Evolutionary conservation across 2,797 vertebrate species (phyloP).

Genomic region (Choloepus didactylus): DNA sequence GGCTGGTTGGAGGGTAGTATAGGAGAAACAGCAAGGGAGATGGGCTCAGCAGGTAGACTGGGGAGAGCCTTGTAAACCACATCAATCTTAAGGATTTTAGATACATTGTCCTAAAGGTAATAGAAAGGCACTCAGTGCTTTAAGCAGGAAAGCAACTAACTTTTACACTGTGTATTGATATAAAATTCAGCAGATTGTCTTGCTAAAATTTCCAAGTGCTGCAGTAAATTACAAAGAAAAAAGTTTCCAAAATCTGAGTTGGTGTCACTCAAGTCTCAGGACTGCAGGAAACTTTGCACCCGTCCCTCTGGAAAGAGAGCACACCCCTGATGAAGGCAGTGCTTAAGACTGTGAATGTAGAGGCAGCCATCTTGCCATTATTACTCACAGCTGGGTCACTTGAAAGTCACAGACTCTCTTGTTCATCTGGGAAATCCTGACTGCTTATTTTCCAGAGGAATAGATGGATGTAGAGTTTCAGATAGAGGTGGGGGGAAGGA

Average conservation of each 20-base stretch:
- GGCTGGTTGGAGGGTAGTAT: neutral
- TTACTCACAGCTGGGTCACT: neutral
- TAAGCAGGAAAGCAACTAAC: neutral
- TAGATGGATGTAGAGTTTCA: neutral
- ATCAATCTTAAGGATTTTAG: neutral
- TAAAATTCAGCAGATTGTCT: neutral
- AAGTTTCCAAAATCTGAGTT: neutral
- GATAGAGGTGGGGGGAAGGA: neutral
- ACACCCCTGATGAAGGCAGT: neutral
- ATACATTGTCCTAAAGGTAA: neutral
- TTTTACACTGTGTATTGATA: neutral
- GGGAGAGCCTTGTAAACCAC: neutral
- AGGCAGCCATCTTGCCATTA: neutral
- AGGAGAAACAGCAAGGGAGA: neutral
- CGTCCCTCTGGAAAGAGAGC: neutral
- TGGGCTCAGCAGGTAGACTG: neutral
- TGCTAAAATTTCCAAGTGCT: neutral
- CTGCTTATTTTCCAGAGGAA: neutral
- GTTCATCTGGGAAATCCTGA: neutral
- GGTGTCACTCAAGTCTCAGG: neutral
- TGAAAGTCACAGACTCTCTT: neutral
- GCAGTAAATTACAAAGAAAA: neutral
- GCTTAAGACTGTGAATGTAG: neutral
- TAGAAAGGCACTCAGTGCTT: neutral
- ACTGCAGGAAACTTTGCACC: neutral